Percentiles rank a stretch among this genome's conserved stretches.
These are phyloP conservation scores for Polymixis lichenea DNA, from an alignment of 2,888 invertebrate genomes.

Conservation along the genomic window DNA sequence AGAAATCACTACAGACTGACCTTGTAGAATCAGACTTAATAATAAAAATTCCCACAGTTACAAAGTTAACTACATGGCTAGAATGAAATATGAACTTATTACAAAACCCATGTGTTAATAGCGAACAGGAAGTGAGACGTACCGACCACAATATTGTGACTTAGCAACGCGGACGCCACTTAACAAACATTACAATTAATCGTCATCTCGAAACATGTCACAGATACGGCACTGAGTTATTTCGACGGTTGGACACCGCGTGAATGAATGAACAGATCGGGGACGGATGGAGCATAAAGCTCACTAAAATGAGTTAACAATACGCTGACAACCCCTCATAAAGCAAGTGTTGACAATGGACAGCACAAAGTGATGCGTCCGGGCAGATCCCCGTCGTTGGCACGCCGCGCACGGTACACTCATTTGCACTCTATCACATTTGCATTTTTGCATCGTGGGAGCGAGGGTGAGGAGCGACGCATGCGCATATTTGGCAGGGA, in stretches of 20 bases:
- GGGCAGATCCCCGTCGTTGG: constrained; percentile 69
- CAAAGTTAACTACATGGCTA: constrained; percentile 23
- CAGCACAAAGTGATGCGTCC: constrained; percentile 74
- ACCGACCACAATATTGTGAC: constrained; percentile 53
- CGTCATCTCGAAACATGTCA: constrained; percentile 62
- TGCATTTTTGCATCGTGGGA: constrained; percentile 79
- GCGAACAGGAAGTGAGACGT: constrained; percentile 56
- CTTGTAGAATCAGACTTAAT: constrained; percentile 1
- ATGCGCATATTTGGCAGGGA: constrained; percentile 67
- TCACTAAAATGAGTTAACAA: constrained; percentile 62
- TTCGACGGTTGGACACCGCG: constrained; percentile 57
- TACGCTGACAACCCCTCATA: constrained; percentile 72
- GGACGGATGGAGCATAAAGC: constrained; percentile 61
- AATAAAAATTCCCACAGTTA: constrained; percentile 40
- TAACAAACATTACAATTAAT: constrained; percentile 63
- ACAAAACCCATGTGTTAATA: constrained; percentile 47
- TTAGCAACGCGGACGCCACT: constrained; percentile 49
- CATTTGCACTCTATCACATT: constrained; percentile 79
- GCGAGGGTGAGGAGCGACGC: constrained; percentile 61
- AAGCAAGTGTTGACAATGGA: constrained; percentile 71
- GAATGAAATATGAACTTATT: constrained; percentile 41
- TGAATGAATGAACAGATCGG: constrained; percentile 63
- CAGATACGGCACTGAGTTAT: constrained; percentile 64
- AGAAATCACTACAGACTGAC: constrained; percentile 28
- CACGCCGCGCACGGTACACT: constrained; percentile 71